phyloP scores from a whole-genome alignment of 2,113 vertebrate genomes.

The Ornithorhynchus anatinus region DNA sequence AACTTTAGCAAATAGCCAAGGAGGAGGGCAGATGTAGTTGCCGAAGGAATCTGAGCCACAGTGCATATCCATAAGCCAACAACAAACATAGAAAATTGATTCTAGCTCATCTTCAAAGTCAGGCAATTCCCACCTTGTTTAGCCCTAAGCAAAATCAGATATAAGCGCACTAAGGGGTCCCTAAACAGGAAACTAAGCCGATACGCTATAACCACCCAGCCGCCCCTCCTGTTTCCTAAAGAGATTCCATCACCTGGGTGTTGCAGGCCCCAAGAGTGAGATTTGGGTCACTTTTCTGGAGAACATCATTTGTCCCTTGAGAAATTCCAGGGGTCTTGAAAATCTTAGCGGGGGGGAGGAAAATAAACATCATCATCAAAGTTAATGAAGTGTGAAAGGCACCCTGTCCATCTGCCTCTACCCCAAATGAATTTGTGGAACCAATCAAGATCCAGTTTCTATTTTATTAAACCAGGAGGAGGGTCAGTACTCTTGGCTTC shows the following conservation, averaged over 20 bases:
- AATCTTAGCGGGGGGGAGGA: neutral
- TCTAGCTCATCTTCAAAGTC: neutral
- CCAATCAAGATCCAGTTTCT: neutral
- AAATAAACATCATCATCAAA: neutral
- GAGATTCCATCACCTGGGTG: neutral
- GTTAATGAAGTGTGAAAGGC: neutral
- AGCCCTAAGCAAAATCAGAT: neutral
- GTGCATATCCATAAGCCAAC: neutral
- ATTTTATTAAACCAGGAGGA: neutral
- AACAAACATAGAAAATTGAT: neutral
- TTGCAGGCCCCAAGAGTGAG: neutral
- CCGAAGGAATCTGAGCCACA: neutral
- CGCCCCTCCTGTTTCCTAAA: neutral
- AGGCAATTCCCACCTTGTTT: neutral
- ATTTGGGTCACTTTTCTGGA: neutral
- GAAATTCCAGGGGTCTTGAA: neutral
- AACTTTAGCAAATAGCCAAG: conserved; percentile 1
- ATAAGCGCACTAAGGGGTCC: neutral
- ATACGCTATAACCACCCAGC: neutral
- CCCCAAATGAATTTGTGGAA: neutral
- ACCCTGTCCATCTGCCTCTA: neutral
- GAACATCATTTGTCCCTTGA: neutral
- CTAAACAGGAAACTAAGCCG: neutral
- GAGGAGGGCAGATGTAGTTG: neutral
- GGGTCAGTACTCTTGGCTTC: too few species aligned